Percentiles rank a stretch among this genome's conserved stretches.
Conservation (phyloP, 2,888 invertebrate genomes). For the Panopea generosa region DNA sequence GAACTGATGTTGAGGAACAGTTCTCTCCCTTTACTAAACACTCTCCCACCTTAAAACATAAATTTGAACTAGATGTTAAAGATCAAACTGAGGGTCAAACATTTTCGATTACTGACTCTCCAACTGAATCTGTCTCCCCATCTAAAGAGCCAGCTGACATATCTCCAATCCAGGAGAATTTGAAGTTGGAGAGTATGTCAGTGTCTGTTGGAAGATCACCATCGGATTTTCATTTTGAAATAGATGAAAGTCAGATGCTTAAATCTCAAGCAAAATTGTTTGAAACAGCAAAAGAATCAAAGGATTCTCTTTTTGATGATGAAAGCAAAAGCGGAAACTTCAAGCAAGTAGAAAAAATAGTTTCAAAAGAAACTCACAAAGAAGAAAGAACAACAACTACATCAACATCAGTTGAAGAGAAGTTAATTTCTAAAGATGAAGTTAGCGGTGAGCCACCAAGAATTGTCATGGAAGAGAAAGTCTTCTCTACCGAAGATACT, state of each 20-base stretch:
- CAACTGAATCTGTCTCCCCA: conserved; percentile 69
- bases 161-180: conserved; percentile 74
- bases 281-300: conserved; percentile 4
- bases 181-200: conserved; percentile 65
- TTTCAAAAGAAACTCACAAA: conserved; percentile 41
- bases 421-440: conserved; percentile 51
- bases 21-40: conserved; percentile 75
- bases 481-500: conserved; percentile 53
- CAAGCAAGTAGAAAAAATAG: conserved; percentile 49
- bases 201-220: conserved; percentile 81
- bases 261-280: not conserved
- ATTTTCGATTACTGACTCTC: conserved; percentile 73
- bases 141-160: conserved; percentile 62
- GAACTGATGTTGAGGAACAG: conserved; percentile 82
- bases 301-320: conserved; percentile 52
- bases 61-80: conserved; percentile 80
- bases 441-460: conserved; percentile 51
- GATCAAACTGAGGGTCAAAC: conserved; percentile 52
- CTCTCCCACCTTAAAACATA: conserved; percentile 78
- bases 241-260: conserved; percentile 34
- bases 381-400: conserved; percentile 43
- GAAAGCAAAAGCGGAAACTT: conserved; percentile 42
- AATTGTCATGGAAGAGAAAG: conserved; percentile 51
- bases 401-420: conserved; percentile 47
- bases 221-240: conserved; percentile 72